phyloP scores from a whole-genome alignment of 2,888 invertebrate genomes.

The Carcina quercana region DNA sequence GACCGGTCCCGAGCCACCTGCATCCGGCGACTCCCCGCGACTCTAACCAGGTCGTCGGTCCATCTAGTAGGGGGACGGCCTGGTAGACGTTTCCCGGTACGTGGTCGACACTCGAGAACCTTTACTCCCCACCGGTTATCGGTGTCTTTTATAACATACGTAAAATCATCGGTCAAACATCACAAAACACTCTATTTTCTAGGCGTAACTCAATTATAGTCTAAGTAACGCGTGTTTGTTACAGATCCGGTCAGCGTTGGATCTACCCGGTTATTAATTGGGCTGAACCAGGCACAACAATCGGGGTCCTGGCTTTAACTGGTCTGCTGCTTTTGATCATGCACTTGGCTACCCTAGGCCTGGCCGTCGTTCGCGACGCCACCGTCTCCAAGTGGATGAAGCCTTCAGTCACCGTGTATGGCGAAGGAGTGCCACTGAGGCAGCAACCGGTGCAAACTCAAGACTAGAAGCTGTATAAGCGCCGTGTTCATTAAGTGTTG shows the following conservation, averaged over 20 bases:
- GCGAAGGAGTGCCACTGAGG: slow-evolving; percentile 39
- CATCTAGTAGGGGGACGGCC: too few species aligned
- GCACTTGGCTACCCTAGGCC: slow-evolving; percentile 73
- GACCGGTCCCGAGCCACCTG: too few species aligned
- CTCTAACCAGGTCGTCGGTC: too few species aligned
- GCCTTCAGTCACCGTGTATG: slow-evolving; percentile 3
- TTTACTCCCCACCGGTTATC: too few species aligned
- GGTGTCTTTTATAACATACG: not conserved
- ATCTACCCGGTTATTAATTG: slow-evolving; percentile 88
- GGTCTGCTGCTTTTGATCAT: slow-evolving; percentile 75
- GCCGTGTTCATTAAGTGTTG: too few species aligned
- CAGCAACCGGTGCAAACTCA: slow-evolving; percentile 16
- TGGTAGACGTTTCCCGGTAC: too few species aligned
- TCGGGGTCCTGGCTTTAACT: slow-evolving; percentile 76
- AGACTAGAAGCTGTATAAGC: slow-evolving; percentile 1
- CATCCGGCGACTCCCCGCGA: too few species aligned
- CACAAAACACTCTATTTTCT: too few species aligned
- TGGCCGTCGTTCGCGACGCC: slow-evolving; percentile 66
- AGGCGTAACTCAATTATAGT: not conserved
- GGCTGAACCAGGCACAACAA: slow-evolving; percentile 76
- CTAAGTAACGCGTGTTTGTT: too few species aligned
- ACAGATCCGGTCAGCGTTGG: slow-evolving; percentile 76
- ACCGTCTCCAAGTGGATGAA: slow-evolving; percentile 22
- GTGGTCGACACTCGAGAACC: too few species aligned
- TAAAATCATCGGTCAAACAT: not conserved